Base-by-base conservation (phyloP, 2,797 vertebrate species). In the Erithacus rubecula region DNA sequence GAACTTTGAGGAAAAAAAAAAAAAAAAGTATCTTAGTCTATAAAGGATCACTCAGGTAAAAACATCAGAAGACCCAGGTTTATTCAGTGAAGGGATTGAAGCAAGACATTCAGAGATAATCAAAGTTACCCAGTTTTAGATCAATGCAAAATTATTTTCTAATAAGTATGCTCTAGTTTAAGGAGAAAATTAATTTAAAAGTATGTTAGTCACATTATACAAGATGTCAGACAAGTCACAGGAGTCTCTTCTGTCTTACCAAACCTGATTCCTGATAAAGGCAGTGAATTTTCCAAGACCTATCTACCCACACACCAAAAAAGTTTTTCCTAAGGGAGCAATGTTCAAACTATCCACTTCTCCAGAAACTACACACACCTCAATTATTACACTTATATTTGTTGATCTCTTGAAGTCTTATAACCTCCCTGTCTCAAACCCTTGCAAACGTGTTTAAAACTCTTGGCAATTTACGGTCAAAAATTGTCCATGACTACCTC, bases 141-240 rank as follows among this genome's bases (percentile, higher is more conserved):
- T 86, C 46, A 92, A 41, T 6, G 15, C 10, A 29, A 53, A 34
- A 81, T 58, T 4, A 69, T 78, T 81, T 78, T 71, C 47, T 44
- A 47, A 11, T 26, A 69, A 46, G 10, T 58, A 69, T 19, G 26
- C 36, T 83, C 47, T 36, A 67, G 26, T 36, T 72, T 62, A 82
- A 94, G 71, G 23, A 82, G 29, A 80, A 88, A 83, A 90, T 41
- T 47, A 69, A 44, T 53, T 22, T 17, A 47, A 51, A 55, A 43
- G 67, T 5, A 29, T 26, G 52, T 86, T 82, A 63, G 29, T 79
- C 55, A 83, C 24, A 47, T 77, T 58, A 71, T 9, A 72, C 26
- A 86, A 70, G 37, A 80, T 53, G 52, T 27, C 70, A 87, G 36
- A 34, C 4, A 2, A 76, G 39, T 39, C 70, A 62, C 15, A 89